phyloP scores from a whole-genome alignment of 2,113 vertebrate genomes.

The Meleagris gallopavo region DNA sequence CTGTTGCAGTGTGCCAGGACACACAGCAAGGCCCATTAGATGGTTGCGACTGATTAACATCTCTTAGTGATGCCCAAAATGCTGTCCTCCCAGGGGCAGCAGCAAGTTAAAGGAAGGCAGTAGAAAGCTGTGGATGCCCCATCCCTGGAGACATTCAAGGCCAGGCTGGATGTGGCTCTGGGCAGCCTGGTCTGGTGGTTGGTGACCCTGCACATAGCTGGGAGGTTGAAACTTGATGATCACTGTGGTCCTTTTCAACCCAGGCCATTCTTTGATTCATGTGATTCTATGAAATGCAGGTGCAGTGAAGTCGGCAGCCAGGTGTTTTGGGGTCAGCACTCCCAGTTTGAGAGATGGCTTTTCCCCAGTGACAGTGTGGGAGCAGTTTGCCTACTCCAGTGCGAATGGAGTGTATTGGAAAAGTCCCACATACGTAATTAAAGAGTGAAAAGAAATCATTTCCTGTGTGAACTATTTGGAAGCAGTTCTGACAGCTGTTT shows the following conservation, averaged over 20 bases:
- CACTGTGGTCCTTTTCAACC: too few relatives aligned
- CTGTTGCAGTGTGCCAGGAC: not conserved
- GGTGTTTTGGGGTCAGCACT: not conserved
- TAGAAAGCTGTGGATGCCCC: not conserved
- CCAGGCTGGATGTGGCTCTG: too few relatives aligned
- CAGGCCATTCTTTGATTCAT: too few relatives aligned
- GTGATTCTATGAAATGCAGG: not conserved
- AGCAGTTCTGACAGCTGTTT: not conserved
- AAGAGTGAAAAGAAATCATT: accelerated
- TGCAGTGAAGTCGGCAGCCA: not conserved
- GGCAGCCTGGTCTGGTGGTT: too few relatives aligned
- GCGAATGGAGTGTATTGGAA: not conserved
- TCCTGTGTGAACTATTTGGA: not conserved
- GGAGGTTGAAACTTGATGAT: too few relatives aligned
- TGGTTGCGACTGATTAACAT: not conserved
- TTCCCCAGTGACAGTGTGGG: accelerated
- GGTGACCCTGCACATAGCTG: too few relatives aligned
- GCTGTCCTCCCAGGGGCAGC: not conserved
- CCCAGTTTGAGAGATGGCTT: not conserved
- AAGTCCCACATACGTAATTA: not conserved
- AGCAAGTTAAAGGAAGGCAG: not conserved
- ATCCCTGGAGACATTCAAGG: too few relatives aligned
- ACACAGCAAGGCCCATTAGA: accelerated
- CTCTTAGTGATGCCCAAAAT: not conserved
- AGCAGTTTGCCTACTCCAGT: accelerated